Evolutionary conservation across 2,888 invertebrate genomes (phyloP).

Genomic region (Marasmarcha lunaedactyla): DNA sequence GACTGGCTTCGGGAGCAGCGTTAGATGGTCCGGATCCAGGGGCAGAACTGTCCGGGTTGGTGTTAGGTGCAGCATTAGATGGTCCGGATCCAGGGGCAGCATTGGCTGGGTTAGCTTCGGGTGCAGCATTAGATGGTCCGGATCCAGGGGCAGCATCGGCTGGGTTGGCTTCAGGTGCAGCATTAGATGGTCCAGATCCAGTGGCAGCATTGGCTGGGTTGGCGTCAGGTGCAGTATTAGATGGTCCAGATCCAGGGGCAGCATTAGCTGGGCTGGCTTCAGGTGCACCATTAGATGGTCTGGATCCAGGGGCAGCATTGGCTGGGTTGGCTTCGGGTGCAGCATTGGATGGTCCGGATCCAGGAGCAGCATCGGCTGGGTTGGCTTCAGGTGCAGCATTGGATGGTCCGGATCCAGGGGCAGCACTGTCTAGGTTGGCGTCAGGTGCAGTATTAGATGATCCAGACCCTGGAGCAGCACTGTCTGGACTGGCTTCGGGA

Average conservation of each 20-base stretch:
- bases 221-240: slow-evolving; percentile 6
- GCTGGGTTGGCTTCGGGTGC: background rate
- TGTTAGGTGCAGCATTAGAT: background rate
- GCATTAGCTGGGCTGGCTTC: too few species aligned
- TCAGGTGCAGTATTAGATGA: background rate
- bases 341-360: background rate
- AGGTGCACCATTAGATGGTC: slow-evolving; percentile 1
- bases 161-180: background rate
- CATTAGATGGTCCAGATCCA: slow-evolving; percentile 1
- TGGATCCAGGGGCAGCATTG: too few species aligned
- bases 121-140: too few species aligned
- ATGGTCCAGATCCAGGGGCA: slow-evolving; percentile 3
- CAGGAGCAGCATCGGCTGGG: background rate
- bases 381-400: background rate
- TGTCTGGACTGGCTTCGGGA: slow-evolving; percentile 2
- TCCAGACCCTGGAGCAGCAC: too few species aligned
- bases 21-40: background rate
- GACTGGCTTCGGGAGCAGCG: background rate
- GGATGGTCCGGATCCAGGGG: background rate
- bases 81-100: too few species aligned
- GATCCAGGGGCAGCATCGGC: background rate
- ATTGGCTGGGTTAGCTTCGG: slow-evolving; percentile 1
- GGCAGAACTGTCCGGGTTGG: background rate
- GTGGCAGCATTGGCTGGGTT: slow-evolving; percentile 1
- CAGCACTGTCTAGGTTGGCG: background rate